Evolutionary conservation across 37 sponge, comb jelly and placozoan genomes (phyloP).

Genomic region (Bolinopsis microptera): DNA sequence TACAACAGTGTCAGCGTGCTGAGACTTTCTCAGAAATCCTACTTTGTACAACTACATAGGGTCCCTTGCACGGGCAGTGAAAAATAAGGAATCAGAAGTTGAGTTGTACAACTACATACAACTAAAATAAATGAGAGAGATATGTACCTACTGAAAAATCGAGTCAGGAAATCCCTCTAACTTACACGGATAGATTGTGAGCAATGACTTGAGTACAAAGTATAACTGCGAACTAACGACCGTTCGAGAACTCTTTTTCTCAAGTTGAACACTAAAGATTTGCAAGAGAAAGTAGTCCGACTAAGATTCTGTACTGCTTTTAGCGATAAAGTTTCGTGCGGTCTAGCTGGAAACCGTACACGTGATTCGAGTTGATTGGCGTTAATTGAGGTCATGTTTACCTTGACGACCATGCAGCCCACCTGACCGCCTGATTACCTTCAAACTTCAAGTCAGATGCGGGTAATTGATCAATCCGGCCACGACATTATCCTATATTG

Average conservation of each 20-base stretch:
- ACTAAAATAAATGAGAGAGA: neutral
- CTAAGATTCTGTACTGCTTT: neutral
- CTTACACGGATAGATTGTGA: neutral
- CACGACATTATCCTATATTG: neutral
- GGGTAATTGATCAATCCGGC: neutral
- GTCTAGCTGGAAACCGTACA: neutral
- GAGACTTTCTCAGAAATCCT: neutral
- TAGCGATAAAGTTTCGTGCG: neutral
- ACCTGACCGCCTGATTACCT: neutral
- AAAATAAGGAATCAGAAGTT: neutral
- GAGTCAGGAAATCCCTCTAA: neutral
- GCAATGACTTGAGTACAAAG: neutral
- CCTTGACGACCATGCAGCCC: neutral
- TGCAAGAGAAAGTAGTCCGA: neutral
- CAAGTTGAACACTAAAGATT: neutral
- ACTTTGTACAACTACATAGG: neutral
- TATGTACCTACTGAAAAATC: neutral
- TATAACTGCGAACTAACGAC: neutral
- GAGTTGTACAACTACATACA: neutral
- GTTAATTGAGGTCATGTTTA: neutral
- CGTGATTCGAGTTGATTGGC: neutral
- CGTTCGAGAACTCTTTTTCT: neutral
- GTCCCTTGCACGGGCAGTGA: neutral
- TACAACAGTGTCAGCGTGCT: too few relatives aligned
- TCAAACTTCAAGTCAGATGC: too few relatives aligned